Percentiles rank a stretch among this genome's conserved stretches.
Conservation (phyloP, 2,113 vertebrate species). For the Xyliphius kryptos region DNA sequence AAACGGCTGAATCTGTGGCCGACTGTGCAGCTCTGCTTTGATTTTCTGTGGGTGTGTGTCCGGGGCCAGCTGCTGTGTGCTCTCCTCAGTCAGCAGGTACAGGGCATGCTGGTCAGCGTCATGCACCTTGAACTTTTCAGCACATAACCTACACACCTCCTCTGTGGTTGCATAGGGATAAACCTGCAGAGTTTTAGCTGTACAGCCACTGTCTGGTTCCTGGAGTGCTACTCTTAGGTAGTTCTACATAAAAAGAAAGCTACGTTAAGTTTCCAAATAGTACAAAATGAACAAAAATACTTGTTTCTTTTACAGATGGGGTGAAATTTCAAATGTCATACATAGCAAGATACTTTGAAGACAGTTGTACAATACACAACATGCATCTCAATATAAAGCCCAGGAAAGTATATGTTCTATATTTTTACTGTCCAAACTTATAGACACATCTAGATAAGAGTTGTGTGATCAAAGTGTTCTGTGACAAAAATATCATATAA, state of each 20-base stretch:
- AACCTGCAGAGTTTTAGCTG: constrained; percentile 86
- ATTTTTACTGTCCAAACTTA: no score
- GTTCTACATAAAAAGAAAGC: constrained; percentile 84
- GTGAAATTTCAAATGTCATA: no score
- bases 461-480: no score
- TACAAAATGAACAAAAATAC: no score
- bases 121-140: constrained; percentile 81
- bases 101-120: constrained; percentile 80
- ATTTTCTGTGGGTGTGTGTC: constrained; percentile 94
- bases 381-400: no score
- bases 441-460: no score
- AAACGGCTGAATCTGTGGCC: constrained; percentile 71
- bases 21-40: constrained; percentile 88
- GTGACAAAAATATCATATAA: no score
- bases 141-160: constrained; percentile 85
- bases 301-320: no score
- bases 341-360: no score
- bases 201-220: constrained; percentile 78
- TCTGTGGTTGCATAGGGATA: constrained; percentile 82
- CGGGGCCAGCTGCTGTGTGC: constrained; percentile 85
- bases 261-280: no score
- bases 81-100: constrained; percentile 82
- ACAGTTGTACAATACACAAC: no score
- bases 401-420: no score
- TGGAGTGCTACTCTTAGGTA: constrained; percentile 91